Evolutionary conservation across 2,797 vertebrate species (phyloP).

Genomic region (Margarornis squamiger): DNA sequence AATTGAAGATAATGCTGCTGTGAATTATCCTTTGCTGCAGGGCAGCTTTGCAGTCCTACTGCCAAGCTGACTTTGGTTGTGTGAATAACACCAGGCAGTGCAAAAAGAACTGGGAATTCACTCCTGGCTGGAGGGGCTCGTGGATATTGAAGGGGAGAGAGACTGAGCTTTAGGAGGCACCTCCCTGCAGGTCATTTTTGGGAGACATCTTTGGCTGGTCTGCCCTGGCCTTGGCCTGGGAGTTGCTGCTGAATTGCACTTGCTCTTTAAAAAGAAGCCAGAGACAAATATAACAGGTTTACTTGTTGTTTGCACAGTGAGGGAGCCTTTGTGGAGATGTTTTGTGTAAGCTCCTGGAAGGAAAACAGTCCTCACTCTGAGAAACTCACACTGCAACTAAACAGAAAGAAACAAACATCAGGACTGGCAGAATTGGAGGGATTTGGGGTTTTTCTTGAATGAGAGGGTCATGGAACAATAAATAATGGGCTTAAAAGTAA

Average conservation of each 20-base stretch:
- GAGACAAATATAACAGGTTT: background rate
- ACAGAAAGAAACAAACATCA: background rate
- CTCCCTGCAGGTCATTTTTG: background rate
- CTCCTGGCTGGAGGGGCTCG: background rate
- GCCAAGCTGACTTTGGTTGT: background rate
- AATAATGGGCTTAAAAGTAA: background rate
- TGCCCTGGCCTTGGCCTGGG: background rate
- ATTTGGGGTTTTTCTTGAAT: background rate
- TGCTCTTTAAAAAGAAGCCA: background rate
- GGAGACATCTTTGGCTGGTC: background rate
- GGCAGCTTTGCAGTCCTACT: background rate
- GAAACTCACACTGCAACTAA: background rate
- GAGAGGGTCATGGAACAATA: background rate
- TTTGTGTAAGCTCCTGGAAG: background rate
- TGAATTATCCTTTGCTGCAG: constrained; percentile 37
- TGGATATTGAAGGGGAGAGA: background rate
- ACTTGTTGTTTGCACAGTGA: background rate
- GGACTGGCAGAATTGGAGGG: background rate
- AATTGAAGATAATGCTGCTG: constrained; percentile 5
- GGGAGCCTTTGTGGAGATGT: background rate
- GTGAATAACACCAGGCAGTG: background rate
- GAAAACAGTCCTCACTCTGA: background rate
- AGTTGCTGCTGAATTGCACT: background rate
- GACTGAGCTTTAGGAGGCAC: background rate
- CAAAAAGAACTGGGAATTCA: background rate